These are phyloP conservation scores for Sebastes miniatus DNA, from an alignment of 2,797 vertebrate genomes.

Conservation along the genomic window DNA sequence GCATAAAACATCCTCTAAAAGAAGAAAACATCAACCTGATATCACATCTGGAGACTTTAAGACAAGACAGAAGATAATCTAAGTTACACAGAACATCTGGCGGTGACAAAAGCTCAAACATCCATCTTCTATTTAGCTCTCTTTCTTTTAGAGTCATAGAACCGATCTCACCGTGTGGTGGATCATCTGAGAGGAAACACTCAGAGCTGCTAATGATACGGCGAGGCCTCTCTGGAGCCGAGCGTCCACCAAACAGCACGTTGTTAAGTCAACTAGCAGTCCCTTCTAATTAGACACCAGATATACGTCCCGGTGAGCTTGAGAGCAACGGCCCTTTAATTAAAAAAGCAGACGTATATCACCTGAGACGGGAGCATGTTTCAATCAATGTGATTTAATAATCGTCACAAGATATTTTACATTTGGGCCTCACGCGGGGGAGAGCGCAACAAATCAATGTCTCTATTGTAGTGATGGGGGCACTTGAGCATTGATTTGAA, in stretches of 20 bases:
- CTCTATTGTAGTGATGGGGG: slow-evolving; percentile 49
- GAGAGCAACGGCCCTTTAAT: slow-evolving; percentile 51
- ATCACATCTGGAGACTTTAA: too few relatives aligned
- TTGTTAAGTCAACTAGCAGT: background rate
- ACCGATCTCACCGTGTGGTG: too few relatives aligned
- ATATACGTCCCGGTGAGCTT: slow-evolving; percentile 11
- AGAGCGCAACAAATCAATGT: slow-evolving; percentile 60
- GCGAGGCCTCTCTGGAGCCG: background rate
- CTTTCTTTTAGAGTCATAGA: too few relatives aligned
- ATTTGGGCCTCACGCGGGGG: slow-evolving; percentile 15
- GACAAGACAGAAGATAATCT: too few relatives aligned
- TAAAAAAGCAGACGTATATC: slow-evolving; percentile 47
- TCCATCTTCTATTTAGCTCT: too few relatives aligned
- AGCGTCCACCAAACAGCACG: background rate
- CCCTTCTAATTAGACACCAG: slow-evolving; percentile 36
- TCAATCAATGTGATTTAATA: slow-evolving; percentile 55
- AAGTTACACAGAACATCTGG: too few relatives aligned
- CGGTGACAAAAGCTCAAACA: too few relatives aligned
- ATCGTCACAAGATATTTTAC: slow-evolving; percentile 24
- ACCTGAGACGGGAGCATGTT: slow-evolving; percentile 28
- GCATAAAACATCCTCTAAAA: too few relatives aligned
- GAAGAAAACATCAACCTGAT: too few relatives aligned
- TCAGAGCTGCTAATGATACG: background rate
- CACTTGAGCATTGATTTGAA: slow-evolving; percentile 67
- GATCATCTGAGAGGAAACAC: too few relatives aligned